Evolutionary conservation across 2,113 vertebrate species (phyloP).

Genomic region (Hydrochoerus hydrochaeris): DNA sequence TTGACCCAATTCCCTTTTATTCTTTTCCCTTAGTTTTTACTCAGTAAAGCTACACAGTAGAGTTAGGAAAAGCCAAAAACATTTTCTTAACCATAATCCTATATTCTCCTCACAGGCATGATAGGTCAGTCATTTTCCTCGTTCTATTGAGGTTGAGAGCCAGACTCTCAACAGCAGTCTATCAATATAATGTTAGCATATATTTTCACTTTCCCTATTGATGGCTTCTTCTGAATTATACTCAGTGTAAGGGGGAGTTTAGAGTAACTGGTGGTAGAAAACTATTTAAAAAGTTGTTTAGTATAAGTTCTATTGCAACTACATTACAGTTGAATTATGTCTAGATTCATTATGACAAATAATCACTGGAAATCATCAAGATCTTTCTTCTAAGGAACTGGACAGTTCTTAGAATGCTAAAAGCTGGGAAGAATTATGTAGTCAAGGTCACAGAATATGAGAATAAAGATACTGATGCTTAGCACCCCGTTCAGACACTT

Average conservation of each 20-base stretch:
- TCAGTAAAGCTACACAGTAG: neutral
- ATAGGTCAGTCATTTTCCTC: neutral
- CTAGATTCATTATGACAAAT: neutral
- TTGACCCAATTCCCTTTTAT: neutral
- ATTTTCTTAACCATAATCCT: neutral
- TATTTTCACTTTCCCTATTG: neutral
- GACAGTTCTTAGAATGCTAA: neutral
- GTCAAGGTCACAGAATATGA: neutral
- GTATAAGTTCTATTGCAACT: neutral
- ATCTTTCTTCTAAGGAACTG: neutral
- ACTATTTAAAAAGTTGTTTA: neutral
- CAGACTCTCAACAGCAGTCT: neutral
- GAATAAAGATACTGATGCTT: fast-evolving
- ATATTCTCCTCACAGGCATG: neutral
- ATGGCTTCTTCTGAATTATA: neutral
- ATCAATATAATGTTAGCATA: neutral
- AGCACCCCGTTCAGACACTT: neutral
- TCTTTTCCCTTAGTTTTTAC: neutral
- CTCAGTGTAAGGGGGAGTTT: neutral
- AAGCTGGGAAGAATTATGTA: too few relatives aligned
- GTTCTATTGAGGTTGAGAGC: neutral
- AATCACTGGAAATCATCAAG: neutral
- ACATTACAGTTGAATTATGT: neutral
- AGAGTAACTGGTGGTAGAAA: neutral
- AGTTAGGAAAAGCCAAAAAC: neutral